Base-by-base conservation (phyloP, 2,888 invertebrate genomes). In the Fragum whitleyi region DNA sequence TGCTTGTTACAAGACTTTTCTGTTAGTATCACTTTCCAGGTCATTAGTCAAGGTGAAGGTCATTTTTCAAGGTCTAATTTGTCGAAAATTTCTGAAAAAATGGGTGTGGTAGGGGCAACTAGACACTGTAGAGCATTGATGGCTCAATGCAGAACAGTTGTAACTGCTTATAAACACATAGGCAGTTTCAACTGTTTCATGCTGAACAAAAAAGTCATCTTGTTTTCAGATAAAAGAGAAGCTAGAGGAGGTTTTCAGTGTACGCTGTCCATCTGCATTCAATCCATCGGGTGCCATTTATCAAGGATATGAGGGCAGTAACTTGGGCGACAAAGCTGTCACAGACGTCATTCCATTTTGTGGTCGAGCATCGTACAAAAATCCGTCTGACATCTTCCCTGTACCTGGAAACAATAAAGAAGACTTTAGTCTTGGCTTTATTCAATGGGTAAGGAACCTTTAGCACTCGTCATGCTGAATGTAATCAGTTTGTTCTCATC, bases 201-300 rank as follows among this genome's bases (percentile, higher is more conserved):
- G n/a, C n/a, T n/a, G n/a, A n/a, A n/a, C n/a, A n/a, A n/a, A n/a
- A n/a, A n/a, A n/a, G n/a, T n/a, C n/a, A 53, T 53, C n/a, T 6
- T 32, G 16, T 61, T 65, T 65, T 21, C 65, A 65, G n/a, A 32
- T 77, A 7, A 39, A 71, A 6, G 42, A 29, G 3, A 39, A 77
- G 67, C 5, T 65, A 16, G 65, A 65, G 23, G 65, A 42, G 14
- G 26, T 65, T 6, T 72, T 74, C 53, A 67, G 77, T 29, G 68
- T 72, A 9, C 74, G 42, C 23, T 81, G 81, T 67, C 81, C 81
- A 2, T 3, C 55, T 2, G n/a, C 16, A 36, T 74, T 81, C 53
- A 47, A 28, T 0, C n/a, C 61, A 21, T 19, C 19, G 5, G 47
- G 69, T 28, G 55, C 16, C 7, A 32, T 28, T 28, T 61, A 21